Percentiles rank a stretch among this genome's conserved stretches.
Conservation (phyloP, 2,113 vertebrate species). For the Charadrius vociferus region DNA sequence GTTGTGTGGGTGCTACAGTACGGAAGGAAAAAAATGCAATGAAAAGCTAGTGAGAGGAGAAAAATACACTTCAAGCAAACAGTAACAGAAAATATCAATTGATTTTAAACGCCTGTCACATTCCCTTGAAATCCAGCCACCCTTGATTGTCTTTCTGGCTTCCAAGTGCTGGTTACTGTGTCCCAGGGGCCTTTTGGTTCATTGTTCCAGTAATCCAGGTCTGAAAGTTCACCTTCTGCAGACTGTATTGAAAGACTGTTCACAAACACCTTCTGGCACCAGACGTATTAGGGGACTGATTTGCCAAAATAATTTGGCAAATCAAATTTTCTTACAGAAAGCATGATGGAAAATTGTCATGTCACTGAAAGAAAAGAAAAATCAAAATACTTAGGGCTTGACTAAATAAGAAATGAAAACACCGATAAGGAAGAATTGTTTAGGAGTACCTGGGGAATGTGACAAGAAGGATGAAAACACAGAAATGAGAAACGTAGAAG, state of each 20-base stretch:
- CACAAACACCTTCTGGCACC: not conserved
- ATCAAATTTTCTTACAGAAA: not conserved
- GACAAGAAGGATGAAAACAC: not conserved
- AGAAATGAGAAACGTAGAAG: not conserved
- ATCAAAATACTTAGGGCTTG: not conserved
- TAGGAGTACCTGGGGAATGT: not conserved
- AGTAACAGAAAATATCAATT: not conserved
- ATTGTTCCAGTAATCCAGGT: not conserved
- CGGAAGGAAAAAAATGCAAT: not conserved
- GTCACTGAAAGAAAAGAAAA: not conserved
- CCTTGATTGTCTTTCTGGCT: not conserved
- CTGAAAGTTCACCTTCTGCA: constrained; percentile 5
- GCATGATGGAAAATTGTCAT: not conserved
- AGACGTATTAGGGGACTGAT: not conserved
- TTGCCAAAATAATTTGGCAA: not conserved
- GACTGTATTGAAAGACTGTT: not conserved
- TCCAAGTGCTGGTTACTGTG: not conserved
- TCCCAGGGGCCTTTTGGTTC: not conserved
- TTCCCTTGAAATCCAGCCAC: not conserved
- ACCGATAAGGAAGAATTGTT: not conserved
- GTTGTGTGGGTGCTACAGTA: not conserved
- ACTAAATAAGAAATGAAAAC: not conserved
- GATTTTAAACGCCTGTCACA: not conserved
- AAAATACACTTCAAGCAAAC: not conserved
- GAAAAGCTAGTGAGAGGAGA: not conserved